These are phyloP conservation scores for Thamnophis sirtalis DNA, from an alignment of 2,113 vertebrate genomes.

Conservation along the genomic window DNA sequence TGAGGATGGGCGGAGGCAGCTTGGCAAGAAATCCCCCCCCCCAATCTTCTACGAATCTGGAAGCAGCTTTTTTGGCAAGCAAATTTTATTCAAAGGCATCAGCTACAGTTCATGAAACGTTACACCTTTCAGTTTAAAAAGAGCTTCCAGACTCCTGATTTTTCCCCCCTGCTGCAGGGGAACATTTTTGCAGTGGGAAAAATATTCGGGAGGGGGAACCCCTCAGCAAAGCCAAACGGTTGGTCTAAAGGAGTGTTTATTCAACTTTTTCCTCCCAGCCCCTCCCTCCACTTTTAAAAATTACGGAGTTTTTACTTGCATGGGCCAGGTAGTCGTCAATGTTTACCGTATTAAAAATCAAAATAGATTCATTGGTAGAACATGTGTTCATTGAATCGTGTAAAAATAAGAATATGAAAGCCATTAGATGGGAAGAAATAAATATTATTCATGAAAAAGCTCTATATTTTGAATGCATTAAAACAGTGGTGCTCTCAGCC, in stretches of 20 bases:
- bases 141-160: not conserved
- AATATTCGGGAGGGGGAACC: not conserved
- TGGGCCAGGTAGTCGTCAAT: not conserved
- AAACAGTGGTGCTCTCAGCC: not conserved
- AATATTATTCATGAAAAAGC: not conserved
- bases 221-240: not conserved
- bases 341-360: not conserved
- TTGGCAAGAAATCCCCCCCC: rapidly evolving
- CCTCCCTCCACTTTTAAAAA: not conserved
- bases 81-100: not conserved
- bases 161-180: not conserved
- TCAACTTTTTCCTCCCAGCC: not conserved
- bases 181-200: not conserved
- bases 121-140: not conserved
- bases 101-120: not conserved
- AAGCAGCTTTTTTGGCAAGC: not conserved
- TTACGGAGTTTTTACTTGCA: not conserved
- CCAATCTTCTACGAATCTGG: not conserved
- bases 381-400: not conserved
- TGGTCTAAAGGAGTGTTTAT: not conserved
- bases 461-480: not conserved
- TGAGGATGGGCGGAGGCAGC: not conserved
- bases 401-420: not conserved
- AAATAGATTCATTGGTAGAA: not conserved
- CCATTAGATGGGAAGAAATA: not conserved